Conservation (phyloP, 2,888 invertebrate species). For the Hedychridium roseum region DNA sequence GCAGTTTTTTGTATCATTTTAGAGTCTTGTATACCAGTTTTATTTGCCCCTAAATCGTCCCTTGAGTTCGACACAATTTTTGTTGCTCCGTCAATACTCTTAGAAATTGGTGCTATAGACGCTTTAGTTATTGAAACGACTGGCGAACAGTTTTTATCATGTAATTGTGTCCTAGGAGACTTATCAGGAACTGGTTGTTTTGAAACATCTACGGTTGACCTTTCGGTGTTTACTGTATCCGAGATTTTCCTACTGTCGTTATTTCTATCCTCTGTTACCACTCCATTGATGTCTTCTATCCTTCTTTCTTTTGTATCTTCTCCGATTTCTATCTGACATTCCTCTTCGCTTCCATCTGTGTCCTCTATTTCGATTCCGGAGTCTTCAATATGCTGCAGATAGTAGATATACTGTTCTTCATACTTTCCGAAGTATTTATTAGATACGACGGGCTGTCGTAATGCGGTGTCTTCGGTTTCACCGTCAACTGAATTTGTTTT, state of each 20-base stretch:
- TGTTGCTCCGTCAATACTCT: conserved; percentile 36
- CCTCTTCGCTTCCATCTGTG: conserved; percentile 14
- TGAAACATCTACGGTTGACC: too few relatives aligned
- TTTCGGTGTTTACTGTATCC: too few relatives aligned
- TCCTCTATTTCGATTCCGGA: conserved; percentile 45
- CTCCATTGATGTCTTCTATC: too few relatives aligned
- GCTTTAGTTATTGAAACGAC: too few relatives aligned
- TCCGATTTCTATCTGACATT: too few relatives aligned
- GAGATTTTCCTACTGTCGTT: too few relatives aligned
- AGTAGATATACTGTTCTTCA: conserved; percentile 52
- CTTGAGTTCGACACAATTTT: conserved; percentile 38
- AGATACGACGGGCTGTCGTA: conserved; percentile 22
- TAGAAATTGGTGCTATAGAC: too few relatives aligned
- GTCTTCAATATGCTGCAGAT: conserved; percentile 52
- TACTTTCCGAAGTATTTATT: conserved; percentile 47
- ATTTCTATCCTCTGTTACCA: too few relatives aligned
- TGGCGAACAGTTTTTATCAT: too few relatives aligned
- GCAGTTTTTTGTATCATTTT: background rate
- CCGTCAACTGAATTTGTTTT: conserved; percentile 37
- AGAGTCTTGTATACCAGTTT: background rate
- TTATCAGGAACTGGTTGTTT: too few relatives aligned
- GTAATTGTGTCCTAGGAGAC: too few relatives aligned
- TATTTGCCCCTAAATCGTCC: conserved; percentile 22
- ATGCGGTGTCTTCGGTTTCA: conserved; percentile 23
- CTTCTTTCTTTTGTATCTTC: too few relatives aligned